A percentile compares a stretch with the other conserved stretches of the same genome.
phyloP scores from a whole-genome alignment of 2,888 invertebrate species.

The Zaprionus lineosus region DNA sequence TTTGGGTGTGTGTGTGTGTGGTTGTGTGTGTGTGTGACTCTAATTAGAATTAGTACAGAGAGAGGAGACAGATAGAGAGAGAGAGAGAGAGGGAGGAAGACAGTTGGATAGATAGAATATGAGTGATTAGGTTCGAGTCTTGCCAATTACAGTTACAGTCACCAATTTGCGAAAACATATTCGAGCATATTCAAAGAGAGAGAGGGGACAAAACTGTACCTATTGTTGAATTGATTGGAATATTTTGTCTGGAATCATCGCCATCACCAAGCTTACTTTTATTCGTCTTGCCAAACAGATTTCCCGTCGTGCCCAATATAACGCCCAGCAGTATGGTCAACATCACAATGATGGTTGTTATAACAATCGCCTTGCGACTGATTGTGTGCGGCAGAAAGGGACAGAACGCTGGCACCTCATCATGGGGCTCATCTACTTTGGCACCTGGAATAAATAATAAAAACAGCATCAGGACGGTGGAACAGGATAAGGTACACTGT shows the following conservation, averaged over 20 bases:
- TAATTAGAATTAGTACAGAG: too few species aligned
- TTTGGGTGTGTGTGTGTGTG: too few species aligned
- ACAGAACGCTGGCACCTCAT: constrained; percentile 45
- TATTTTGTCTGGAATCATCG: constrained; percentile 82
- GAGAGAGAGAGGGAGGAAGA: too few species aligned
- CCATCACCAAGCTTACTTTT: constrained; percentile 82
- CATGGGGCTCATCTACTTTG: constrained; percentile 43
- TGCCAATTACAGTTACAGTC: too few species aligned
- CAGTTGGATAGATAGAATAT: background rate
- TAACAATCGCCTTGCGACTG: constrained; percentile 57
- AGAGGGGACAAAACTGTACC: constrained; percentile 77
- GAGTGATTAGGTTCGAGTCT: too few species aligned
- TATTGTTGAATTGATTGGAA: constrained; percentile 83
- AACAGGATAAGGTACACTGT: too few species aligned
- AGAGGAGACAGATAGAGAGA: too few species aligned
- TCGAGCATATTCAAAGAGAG: constrained; percentile 36
- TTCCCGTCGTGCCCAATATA: constrained; percentile 61
- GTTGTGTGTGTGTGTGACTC: too few species aligned
- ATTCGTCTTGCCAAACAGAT: constrained; percentile 61
- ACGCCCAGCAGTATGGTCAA: constrained; percentile 62
- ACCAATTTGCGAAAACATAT: constrained; percentile 8
- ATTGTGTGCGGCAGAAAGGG: constrained; percentile 58
- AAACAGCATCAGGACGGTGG: background rate
- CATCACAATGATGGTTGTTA: constrained; percentile 56
- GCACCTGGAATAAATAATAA: constrained; percentile 24